Conservation (phyloP, 2,113 vertebrate species). For the Oenanthe oenanthe region DNA sequence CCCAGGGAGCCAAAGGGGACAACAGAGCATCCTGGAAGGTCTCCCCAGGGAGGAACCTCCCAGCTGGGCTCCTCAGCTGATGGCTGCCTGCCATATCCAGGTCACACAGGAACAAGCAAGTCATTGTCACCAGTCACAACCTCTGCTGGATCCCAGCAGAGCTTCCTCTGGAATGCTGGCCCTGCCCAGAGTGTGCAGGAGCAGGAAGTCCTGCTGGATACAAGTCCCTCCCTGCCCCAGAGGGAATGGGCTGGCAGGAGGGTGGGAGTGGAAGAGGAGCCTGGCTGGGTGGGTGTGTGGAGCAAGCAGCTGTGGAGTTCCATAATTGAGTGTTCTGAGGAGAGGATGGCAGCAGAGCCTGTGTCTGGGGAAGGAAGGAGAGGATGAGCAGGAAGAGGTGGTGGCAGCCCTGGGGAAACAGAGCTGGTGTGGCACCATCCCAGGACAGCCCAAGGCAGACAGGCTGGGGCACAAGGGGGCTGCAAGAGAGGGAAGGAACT, state of each 20-base stretch:
- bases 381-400: neutral
- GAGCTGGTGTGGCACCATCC: neutral
- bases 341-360: neutral
- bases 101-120: neutral
- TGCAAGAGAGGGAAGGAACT: neutral
- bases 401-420: neutral
- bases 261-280: neutral
- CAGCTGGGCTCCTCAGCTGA: neutral
- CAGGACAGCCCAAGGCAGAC: neutral
- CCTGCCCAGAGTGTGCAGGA: neutral
- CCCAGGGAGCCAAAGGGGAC: neutral
- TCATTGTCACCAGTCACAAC: neutral
- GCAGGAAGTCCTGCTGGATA: neutral
- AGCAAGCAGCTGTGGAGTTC: rapidly evolving
- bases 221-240: neutral
- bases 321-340: neutral
- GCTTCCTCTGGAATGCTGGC: neutral
- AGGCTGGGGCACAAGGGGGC: neutral
- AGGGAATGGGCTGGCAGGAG: neutral
- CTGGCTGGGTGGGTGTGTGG: neutral
- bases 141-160: neutral
- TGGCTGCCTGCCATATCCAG: neutral
- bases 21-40: neutral
- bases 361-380: neutral
- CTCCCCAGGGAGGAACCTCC: neutral